Base-by-base conservation (phyloP, 2,797 vertebrate species). In the Gambelia wislizenii region DNA sequence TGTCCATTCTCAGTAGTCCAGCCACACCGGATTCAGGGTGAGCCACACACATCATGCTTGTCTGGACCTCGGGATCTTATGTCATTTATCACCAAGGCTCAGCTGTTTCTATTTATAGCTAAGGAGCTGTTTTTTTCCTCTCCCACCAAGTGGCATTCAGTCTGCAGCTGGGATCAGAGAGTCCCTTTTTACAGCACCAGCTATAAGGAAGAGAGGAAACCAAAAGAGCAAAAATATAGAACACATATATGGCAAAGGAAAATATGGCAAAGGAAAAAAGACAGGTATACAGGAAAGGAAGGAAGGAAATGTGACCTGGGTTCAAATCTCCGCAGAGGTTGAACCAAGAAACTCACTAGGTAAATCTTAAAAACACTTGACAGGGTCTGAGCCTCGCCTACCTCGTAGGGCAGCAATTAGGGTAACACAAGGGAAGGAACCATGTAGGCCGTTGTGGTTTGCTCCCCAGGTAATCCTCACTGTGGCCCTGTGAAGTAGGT, bases 51-150 rank as follows among this genome's bases (percentile, higher is more conserved):
- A 22, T 76, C 89, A 44, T 75, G 77, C 89, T 82, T 1, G 80
- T 83, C 86, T 61, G 84, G 87, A 77, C 86, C 76, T 75, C 67
- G 61, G 91, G 64, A 93, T 94, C 94, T 89, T 49, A 85, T 94
- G 92, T 93, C 94, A 87, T 93, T 94, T 94, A 92, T 89, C 92
- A 72, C 3, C 61, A 89, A 87, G 91, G 81, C 88, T 95, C 95
- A 95, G 95, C 94, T 95, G 86, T 93, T 95, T 95, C 77, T 95
- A 95, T 96, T 95, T 94, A 94, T 95, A 95, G 93, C 80, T 79
- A 93, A 4, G 61, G 83, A 67, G 84, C 87, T 91, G 89, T 89
- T 72, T 89, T 90, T 83, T 52, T 64, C 42, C 44, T 33, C 76
- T 54, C 81, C 90, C 86, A 87, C 92, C 91, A 47, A 90, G 72